Evolutionary conservation across 2,888 invertebrate genomes (phyloP).

Genomic region (Archips xylosteana): DNA sequence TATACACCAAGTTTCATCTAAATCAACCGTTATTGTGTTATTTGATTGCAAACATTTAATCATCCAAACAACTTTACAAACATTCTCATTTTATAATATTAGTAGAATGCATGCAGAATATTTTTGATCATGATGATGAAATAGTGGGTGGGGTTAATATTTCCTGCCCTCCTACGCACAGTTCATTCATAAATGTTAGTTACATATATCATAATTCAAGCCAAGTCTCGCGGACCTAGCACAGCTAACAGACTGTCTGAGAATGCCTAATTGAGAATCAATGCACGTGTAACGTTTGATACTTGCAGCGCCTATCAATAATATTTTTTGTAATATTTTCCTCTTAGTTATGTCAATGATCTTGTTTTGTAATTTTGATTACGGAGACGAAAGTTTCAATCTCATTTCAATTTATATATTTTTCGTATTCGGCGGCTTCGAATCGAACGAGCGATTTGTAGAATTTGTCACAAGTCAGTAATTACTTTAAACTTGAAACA

Average conservation of each 20-base stretch:
- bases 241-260: neutral
- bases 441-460: neutral
- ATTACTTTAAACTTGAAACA: neutral
- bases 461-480: neutral
- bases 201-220: slow-evolving; percentile 9
- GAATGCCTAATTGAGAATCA: slow-evolving; percentile 19
- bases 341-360: too few species aligned
- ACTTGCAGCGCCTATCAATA: neutral
- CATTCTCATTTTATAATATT: too few species aligned
- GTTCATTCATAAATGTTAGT: neutral
- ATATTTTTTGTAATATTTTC: neutral
- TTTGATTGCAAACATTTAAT: too few species aligned
- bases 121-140: neutral
- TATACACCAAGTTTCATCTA: too few species aligned
- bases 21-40: too few species aligned
- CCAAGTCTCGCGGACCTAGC: neutral
- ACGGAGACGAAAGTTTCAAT: too few species aligned
- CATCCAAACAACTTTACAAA: too few species aligned
- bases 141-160: neutral
- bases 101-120: neutral
- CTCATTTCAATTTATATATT: too few species aligned
- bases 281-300: slow-evolving; percentile 6
- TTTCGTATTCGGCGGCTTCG: too few species aligned
- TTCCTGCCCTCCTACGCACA: neutral
- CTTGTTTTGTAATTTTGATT: too few species aligned